Evolutionary conservation across 2,797 vertebrate species (phyloP).

Genomic region (Sternotherus odoratus): DNA sequence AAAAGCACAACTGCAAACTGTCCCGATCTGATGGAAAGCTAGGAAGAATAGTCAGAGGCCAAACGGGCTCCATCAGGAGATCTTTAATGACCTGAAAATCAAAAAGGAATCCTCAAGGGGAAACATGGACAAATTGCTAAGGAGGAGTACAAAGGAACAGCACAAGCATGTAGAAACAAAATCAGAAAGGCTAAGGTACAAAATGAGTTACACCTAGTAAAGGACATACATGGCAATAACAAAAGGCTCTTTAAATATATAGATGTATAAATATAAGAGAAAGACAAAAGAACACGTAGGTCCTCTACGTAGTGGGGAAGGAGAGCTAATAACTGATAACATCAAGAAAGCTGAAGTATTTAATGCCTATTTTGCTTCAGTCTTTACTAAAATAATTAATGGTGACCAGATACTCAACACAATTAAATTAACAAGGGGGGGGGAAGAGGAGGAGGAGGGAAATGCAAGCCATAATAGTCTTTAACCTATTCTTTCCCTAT

Average conservation of each 20-base stretch:
- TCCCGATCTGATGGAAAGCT: neutral
- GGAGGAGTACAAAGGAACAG: neutral
- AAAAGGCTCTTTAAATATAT: neutral
- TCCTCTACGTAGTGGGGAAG: neutral
- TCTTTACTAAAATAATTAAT: neutral
- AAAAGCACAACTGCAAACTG: neutral
- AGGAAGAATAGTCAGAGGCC: neutral
- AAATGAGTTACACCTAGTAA: neutral
- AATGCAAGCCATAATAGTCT: neutral
- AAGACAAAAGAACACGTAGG: neutral
- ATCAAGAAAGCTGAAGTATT: neutral
- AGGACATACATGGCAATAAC: neutral
- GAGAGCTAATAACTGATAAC: neutral
- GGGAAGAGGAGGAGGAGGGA: neutral
- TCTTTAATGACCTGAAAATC: neutral
- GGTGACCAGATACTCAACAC: neutral
- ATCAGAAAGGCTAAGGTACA: neutral
- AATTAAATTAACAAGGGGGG: neutral
- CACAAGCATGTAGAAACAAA: neutral
- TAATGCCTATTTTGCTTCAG: neutral
- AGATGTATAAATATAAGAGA: neutral
- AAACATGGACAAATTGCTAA: neutral
- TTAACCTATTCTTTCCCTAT: neutral
- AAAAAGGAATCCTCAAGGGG: neutral
- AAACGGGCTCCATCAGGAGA: neutral